Conservation (phyloP, 2,113 vertebrate species). For the Psophia crepitans region DNA sequence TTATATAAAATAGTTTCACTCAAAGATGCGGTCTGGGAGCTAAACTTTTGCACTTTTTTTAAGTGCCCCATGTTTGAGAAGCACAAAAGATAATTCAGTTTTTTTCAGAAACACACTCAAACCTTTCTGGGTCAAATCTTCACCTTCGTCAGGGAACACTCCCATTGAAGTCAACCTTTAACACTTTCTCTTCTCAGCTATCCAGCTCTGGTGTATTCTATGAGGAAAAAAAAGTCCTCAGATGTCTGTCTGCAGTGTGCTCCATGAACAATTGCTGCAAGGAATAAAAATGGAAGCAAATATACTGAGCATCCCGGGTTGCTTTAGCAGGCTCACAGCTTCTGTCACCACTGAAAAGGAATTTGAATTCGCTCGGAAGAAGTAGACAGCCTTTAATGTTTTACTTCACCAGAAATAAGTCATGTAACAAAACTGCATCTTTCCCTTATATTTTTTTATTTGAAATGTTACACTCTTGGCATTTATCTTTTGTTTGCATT, state of each 20-base stretch:
- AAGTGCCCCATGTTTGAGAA: background rate
- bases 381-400: background rate
- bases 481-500: background rate
- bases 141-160: background rate
- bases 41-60: background rate
- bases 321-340: background rate
- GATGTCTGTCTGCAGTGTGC: background rate
- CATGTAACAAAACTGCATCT: background rate
- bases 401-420: background rate
- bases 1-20: background rate
- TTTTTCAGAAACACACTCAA: background rate
- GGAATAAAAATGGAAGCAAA: background rate
- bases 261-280: background rate
- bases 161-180: conserved; percentile 36
- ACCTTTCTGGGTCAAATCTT: conserved; percentile 42
- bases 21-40: background rate
- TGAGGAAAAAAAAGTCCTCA: background rate
- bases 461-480: background rate
- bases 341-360: background rate
- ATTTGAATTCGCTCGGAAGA: background rate
- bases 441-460: background rate
- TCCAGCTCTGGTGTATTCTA: background rate
- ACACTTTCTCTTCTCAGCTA: background rate
- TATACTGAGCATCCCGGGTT: background rate
- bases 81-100: background rate